These are phyloP conservation scores for Sebastes elongatus DNA, from an alignment of 2,797 vertebrate species.

Conservation along the genomic window DNA sequence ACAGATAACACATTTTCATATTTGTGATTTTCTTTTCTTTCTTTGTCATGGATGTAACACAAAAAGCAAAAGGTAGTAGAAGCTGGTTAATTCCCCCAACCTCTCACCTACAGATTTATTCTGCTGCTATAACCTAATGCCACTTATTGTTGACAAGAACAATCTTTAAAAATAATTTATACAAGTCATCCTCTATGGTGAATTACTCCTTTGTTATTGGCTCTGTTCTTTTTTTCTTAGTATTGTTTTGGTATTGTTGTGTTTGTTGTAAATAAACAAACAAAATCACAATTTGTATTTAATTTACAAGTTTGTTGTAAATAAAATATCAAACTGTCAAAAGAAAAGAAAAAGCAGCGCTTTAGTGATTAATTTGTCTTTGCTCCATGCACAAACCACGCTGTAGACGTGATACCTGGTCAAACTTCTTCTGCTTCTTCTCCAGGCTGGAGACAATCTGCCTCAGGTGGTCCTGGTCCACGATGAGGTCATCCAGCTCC, in stretches of 20 bases:
- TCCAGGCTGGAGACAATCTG: slow-evolving; percentile 93
- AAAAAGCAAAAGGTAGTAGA: neutral
- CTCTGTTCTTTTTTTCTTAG: neutral
- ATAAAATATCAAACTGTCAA: neutral
- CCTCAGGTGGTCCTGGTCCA: slow-evolving; percentile 92
- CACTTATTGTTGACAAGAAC: neutral
- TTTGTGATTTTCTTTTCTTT: neutral
- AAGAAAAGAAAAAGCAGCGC: neutral
- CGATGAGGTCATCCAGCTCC: slow-evolving; percentile 94
- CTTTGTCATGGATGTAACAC: neutral
- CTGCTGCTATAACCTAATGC: neutral
- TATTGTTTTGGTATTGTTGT: neutral
- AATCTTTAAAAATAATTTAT: too few species aligned
- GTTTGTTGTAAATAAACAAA: neutral
- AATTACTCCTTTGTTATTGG: too few species aligned
- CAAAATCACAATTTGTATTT: too few species aligned
- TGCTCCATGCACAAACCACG: neutral
- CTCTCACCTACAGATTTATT: neutral
- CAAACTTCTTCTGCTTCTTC: slow-evolving; percentile 98
- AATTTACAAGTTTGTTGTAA: neutral
- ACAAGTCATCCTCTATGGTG: too few species aligned
- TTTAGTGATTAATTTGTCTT: neutral
- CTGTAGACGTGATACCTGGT: slow-evolving; percentile 87
- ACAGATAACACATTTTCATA: neutral
- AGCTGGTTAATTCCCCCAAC: neutral